Evolutionary conservation across 1,140 invertebrate species (phyloP).

Genomic region (Drusus annulatus): DNA sequence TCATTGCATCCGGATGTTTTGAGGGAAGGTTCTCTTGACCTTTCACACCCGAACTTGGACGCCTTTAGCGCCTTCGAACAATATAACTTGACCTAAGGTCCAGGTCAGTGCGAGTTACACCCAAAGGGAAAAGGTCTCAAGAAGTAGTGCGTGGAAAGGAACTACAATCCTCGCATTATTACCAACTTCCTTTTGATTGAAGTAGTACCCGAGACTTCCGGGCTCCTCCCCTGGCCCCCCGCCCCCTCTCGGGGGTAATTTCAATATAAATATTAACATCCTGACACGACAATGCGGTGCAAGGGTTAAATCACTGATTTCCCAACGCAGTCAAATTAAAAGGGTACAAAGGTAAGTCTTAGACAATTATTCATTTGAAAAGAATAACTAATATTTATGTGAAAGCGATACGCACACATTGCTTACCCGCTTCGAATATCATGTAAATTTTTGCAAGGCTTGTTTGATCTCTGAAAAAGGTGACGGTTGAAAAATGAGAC

Average conservation of each 20-base stretch:
- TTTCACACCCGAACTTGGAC: constrained; percentile 37
- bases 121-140: neutral
- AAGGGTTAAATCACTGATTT: constrained; percentile 18
- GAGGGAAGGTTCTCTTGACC: constrained; percentile 31
- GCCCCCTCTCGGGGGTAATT: constrained; percentile 44
- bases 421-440: too few species aligned
- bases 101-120: constrained; percentile 12
- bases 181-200: constrained; percentile 25
- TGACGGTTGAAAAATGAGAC: too few species aligned
- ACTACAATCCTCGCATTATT: constrained; percentile 37
- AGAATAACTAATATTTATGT: too few species aligned
- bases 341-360: neutral
- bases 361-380: too few species aligned
- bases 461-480: too few species aligned
- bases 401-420: too few species aligned
- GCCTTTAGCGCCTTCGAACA: constrained; percentile 29
- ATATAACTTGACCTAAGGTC: constrained; percentile 9
- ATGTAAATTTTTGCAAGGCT: too few species aligned
- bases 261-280: constrained; percentile 48
- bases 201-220: constrained; percentile 48
- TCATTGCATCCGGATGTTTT: constrained; percentile 29
- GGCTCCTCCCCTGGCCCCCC: constrained; percentile 4
- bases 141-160: constrained; percentile 20
- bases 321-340: neutral
- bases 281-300: constrained; percentile 5